Conservation (phyloP, 2,113 vertebrate genomes). For the Stomatorhinus ivindoensis region DNA sequence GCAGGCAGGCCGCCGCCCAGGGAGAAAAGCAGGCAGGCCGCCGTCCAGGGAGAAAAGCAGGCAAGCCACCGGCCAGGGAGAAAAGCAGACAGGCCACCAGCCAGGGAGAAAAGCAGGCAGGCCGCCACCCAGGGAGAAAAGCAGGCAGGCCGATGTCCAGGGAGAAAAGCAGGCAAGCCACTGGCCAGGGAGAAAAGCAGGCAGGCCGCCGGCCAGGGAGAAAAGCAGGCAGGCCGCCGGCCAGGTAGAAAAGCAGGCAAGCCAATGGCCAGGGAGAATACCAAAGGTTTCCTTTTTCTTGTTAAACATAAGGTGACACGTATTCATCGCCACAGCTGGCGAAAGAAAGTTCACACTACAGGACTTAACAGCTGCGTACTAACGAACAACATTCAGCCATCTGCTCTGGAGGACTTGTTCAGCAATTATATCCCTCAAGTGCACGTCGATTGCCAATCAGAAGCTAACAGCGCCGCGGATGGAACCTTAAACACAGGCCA, state of each 20-base stretch:
- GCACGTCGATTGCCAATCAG: constrained; percentile 34
- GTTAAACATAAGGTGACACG: constrained; percentile 9
- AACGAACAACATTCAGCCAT: constrained; percentile 34
- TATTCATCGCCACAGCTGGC: constrained; percentile 20
- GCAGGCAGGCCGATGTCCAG: too few relatives aligned
- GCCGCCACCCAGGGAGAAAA: too few relatives aligned
- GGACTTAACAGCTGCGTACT: constrained; percentile 37
- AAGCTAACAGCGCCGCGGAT: constrained; percentile 17
- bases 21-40: neutral
- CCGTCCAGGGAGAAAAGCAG: neutral
- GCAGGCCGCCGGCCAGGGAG: too few relatives aligned
- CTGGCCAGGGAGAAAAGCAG: too few relatives aligned
- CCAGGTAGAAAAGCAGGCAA: neutral
- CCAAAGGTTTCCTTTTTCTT: neutral
- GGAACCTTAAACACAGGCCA: constrained; percentile 16
- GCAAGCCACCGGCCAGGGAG: too few relatives aligned
- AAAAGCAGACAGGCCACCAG: too few relatives aligned
- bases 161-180: too few relatives aligned
- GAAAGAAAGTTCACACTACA: constrained; percentile 24
- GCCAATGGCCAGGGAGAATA: neutral
- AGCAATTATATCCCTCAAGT: constrained; percentile 32
- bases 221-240: neutral
- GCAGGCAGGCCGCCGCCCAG: too few relatives aligned
- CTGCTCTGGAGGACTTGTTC: constrained; percentile 43
- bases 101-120: too few relatives aligned